These are phyloP conservation scores for Brachionichthys hirsutus DNA, from an alignment of 2,113 vertebrate genomes.

Conservation along the genomic window DNA sequence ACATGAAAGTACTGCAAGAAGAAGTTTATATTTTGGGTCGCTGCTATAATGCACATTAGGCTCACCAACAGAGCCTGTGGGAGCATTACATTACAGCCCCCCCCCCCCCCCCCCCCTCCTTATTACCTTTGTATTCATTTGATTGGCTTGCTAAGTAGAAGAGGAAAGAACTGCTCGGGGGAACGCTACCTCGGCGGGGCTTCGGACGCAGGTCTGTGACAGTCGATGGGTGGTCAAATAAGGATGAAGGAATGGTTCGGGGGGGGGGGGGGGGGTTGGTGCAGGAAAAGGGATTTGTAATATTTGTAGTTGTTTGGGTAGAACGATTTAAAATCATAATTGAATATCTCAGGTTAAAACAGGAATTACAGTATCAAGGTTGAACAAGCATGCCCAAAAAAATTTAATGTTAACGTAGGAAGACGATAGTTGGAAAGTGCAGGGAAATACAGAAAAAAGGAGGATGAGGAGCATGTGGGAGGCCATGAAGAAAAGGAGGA, in stretches of 20 bases:
- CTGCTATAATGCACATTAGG: not conserved
- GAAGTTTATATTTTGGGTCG: conserved; percentile 1
- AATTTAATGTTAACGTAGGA: conserved; percentile 4
- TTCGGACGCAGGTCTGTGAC: conserved; percentile 75
- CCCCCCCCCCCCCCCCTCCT: not conserved
- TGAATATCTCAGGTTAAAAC: conserved; percentile 10
- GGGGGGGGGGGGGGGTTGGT: not conserved
- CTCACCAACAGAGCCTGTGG: not conserved
- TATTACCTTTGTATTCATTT: conserved; percentile 68
- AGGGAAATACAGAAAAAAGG: conserved; percentile 24
- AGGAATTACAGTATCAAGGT: not conserved
- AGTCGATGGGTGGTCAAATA: conserved; percentile 10
- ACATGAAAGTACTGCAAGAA: not conserved
- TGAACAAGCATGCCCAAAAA: not conserved
- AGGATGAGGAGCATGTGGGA: conserved; percentile 18
- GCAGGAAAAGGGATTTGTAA: not conserved
- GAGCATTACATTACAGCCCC: not conserved
- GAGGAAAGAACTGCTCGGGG: conserved; percentile 70
- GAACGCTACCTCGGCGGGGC: conserved; percentile 65
- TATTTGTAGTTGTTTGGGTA: not conserved
- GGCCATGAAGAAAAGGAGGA: conserved; percentile 34
- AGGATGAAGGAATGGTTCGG: conserved; percentile 4
- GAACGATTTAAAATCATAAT: conserved; percentile 6
- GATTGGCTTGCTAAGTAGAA: conserved; percentile 74
- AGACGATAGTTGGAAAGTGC: conserved; percentile 5